Evolutionary conservation across 2,113 vertebrate genomes (phyloP).

Genomic region (Petrocephalus microphthalmus): DNA sequence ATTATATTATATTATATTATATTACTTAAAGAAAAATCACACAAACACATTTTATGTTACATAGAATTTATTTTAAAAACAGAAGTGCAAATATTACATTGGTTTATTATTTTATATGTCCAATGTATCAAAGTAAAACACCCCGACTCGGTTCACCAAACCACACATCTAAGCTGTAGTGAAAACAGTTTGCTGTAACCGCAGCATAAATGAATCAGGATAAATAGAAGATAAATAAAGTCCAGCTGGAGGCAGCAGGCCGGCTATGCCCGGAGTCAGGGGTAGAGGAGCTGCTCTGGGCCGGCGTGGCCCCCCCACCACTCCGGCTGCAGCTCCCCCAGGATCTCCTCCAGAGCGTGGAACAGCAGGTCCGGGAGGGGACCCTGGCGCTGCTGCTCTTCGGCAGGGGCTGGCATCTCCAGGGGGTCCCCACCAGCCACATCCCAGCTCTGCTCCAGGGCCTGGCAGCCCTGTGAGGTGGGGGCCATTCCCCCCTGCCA

Average conservation of each 20-base stretch:
- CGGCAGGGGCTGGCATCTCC: constrained; percentile 20
- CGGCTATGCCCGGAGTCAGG: constrained; percentile 17
- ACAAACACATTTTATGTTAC: not conserved
- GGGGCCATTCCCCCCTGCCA: constrained; percentile 34
- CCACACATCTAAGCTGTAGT: not conserved
- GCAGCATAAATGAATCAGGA: not conserved
- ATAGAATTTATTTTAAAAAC: not conserved
- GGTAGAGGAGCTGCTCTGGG: constrained; percentile 30
- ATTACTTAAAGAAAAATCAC: not conserved
- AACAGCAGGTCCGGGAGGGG: constrained; percentile 48
- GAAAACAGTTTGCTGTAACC: not conserved
- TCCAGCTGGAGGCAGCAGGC: not conserved
- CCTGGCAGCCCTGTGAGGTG: not conserved
- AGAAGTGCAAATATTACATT: not conserved
- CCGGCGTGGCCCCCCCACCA: constrained; percentile 43
- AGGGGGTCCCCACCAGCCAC: not conserved
- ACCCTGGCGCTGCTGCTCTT: not conserved
- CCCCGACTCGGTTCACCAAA: not conserved
- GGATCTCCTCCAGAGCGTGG: constrained; percentile 55
- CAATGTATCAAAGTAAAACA: not conserved
- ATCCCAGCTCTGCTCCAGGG: constrained; percentile 39
- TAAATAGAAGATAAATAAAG: not conserved
- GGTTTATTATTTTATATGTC: not conserved
- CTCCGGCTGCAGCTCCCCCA: constrained; percentile 52
- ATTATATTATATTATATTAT: not conserved